These are phyloP conservation scores for Malurus splendens DNA, from an alignment of 2,797 vertebrate species.

Conservation along the genomic window DNA sequence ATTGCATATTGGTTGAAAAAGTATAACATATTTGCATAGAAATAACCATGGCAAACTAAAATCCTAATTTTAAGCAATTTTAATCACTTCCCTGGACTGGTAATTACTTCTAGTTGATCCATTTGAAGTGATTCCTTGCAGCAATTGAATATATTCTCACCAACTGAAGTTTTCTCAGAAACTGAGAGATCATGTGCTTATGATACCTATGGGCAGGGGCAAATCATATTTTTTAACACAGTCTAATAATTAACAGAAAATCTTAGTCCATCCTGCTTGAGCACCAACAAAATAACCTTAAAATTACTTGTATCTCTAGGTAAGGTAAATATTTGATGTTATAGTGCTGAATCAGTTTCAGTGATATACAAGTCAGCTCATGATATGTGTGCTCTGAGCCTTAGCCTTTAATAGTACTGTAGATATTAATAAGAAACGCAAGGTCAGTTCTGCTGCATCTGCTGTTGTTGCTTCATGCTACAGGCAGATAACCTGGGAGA, in stretches of 20 bases:
- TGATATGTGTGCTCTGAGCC: constrained; percentile 38
- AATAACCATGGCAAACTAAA: constrained; percentile 61
- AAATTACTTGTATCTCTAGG: constrained; percentile 70
- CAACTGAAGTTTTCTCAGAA: constrained; percentile 22
- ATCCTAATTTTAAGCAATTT: constrained; percentile 70
- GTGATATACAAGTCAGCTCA: constrained; percentile 20
- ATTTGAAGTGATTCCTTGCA: constrained; percentile 56
- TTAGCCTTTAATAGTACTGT: constrained; percentile 69
- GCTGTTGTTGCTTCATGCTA: neutral
- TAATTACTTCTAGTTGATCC: constrained; percentile 67
- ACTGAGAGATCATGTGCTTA: constrained; percentile 24
- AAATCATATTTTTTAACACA: constrained; percentile 53
- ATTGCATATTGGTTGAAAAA: constrained; percentile 37
- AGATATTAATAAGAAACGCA: constrained; percentile 57
- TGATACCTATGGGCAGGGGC: neutral
- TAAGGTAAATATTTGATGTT: constrained; percentile 64
- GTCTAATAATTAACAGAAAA: constrained; percentile 68
- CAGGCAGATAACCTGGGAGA: constrained; percentile 49
- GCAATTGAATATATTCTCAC: constrained; percentile 38
- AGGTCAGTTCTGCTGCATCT: constrained; percentile 35
- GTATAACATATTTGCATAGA: constrained; percentile 68
- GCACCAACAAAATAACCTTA: constrained; percentile 59
- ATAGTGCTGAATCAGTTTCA: constrained; percentile 59
- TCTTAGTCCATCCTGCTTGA: constrained; percentile 58
- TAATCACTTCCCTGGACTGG: constrained; percentile 63